Base-by-base conservation (phyloP, 1,140 invertebrate genomes). In the Drosophila kanapiae region DNA sequence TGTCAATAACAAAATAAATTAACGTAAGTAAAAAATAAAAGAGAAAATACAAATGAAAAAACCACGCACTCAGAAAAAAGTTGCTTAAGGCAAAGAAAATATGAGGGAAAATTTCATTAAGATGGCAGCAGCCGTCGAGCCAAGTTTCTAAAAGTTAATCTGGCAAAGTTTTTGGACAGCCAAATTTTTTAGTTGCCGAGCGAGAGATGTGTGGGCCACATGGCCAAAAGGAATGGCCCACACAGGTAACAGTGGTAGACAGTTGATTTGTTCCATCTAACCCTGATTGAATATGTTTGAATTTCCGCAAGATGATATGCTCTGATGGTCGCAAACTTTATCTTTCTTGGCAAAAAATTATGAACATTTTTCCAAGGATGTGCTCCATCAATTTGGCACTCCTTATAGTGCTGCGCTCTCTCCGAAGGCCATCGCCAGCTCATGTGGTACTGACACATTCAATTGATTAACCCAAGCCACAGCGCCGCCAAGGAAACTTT, bases 401-500 rank as follows among this genome's bases (percentile, higher is more conserved):
- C 69, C 62, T 65, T 63, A 63, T 37, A 40, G 51, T 43, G 33
- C 27, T 10, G 18, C 37, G 43, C 49, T 53, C 60, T 62, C 61
- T 43, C 47, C 42, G 23, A 14, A 10, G 33, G 51, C 33, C 33
- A 37, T 31, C 29, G 18, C 33, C 51, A 69, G 57, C 81, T 72
- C 82, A 85, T 68, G 70, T 90, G 82, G 69, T 90, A 63, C 85
- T 88, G 84, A 85, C 84, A 81, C 71, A 78, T 72, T 78, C 85
- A 88, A 88, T 88, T 88, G 85, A 88, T 88, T 88, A 88, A 88
- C 43, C 75, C 69, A 67, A 81, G 78, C 81, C 85, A 53, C 84
- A 90, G 68, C 47, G 37, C 48, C 57, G 71, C 63, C 42, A 45
- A 75, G 53, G 49, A 77, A 88, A 87, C 53, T 80, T 80, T 74